Conservation (phyloP, 2,888 invertebrate species). For the Alentia gelatinosa region DNA sequence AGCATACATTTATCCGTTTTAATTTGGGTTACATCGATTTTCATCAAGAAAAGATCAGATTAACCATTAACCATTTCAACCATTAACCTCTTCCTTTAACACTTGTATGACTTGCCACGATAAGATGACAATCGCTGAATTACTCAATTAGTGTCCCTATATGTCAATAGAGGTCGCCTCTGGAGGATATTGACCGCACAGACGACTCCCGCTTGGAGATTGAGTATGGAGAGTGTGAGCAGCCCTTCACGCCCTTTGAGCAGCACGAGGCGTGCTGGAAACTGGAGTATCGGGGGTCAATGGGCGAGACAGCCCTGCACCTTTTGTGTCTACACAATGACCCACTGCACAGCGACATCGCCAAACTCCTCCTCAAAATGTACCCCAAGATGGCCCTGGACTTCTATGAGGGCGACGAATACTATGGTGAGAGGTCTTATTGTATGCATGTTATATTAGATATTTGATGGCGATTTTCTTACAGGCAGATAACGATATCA, state of each 20-base stretch:
- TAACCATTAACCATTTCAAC: too few species aligned
- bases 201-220: constrained; percentile 67
- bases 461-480: too few species aligned
- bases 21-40: too few species aligned
- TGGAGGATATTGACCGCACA: constrained; percentile 57
- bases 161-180: constrained; percentile 54
- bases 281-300: constrained; percentile 95
- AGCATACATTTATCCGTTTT: too few species aligned
- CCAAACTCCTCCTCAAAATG: constrained; percentile 92
- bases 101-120: too few species aligned
- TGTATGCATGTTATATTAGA: background rate
- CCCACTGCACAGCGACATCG: constrained; percentile 89
- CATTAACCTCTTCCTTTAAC: too few species aligned
- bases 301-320: constrained; percentile 96
- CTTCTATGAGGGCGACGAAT: constrained; percentile 98
- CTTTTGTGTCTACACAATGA: constrained; percentile 97
- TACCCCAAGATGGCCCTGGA: constrained; percentile 95
- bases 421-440: constrained; percentile 87
- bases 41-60: too few species aligned
- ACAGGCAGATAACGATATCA: too few species aligned
- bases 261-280: constrained; percentile 94
- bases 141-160: too few species aligned
- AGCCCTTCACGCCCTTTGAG: constrained; percentile 70
- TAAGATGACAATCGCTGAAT: too few species aligned
- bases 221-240: constrained; percentile 68